Percentiles rank a stretch among this genome's conserved stretches.
These are phyloP conservation scores for Heliangelus exortis DNA, from an alignment of 2,797 vertebrate genomes.

Conservation along the genomic window DNA sequence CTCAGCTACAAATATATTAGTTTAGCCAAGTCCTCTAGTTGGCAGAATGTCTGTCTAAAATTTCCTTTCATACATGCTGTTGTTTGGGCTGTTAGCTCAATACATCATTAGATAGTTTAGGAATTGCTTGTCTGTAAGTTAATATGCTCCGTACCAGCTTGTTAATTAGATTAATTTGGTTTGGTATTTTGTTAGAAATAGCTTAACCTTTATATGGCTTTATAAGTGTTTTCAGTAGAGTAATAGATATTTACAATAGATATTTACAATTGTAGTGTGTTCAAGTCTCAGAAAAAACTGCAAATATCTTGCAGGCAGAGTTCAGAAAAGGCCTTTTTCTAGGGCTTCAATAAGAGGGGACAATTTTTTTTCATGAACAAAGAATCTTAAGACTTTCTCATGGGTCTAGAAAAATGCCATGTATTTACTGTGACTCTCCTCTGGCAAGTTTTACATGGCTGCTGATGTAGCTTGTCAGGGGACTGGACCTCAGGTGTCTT, in stretches of 20 bases:
- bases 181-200: conserved; percentile 20
- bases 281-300: neutral
- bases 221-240: neutral
- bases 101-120: neutral
- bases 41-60: conserved; percentile 17
- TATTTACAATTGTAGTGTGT: neutral
- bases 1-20: conserved; percentile 18
- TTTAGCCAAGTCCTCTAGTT: conserved; percentile 40
- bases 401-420: neutral
- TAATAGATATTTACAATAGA: neutral
- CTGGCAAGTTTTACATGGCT: neutral
- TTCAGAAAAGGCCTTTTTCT: neutral
- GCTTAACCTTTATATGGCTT: neutral
- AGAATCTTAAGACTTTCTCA: neutral
- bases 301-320: neutral
- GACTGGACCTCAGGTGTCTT: neutral
- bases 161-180: conserved; percentile 17
- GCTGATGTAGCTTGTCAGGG: neutral
- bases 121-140: neutral
- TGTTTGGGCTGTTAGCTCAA: conserved; percentile 7
- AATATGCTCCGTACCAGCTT: neutral
- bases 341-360: neutral
- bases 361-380: neutral
- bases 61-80: conserved; percentile 4
- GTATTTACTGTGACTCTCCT: neutral